Evolutionary conservation across 2,113 vertebrate species (phyloP).

Genomic region (Sturnus vulgaris): DNA sequence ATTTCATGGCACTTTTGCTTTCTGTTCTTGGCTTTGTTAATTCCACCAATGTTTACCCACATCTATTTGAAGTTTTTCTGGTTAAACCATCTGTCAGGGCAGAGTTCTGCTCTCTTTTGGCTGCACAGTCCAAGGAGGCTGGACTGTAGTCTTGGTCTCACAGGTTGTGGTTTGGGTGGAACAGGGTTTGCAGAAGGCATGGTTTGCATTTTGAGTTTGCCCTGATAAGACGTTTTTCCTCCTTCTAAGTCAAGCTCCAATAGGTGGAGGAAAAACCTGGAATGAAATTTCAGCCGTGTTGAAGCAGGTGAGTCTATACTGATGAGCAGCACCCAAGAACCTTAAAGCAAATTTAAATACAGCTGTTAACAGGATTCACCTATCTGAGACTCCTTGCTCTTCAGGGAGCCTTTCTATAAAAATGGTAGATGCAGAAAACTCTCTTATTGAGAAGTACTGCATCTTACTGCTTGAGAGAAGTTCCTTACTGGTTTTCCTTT

Average conservation of each 20-base stretch:
- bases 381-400: neutral
- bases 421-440: neutral
- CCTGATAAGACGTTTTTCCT: neutral
- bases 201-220: neutral
- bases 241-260: neutral
- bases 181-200: neutral
- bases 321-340: neutral
- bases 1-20: neutral
- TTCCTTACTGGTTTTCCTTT: neutral
- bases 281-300: neutral
- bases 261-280: neutral
- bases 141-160: neutral
- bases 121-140: neutral
- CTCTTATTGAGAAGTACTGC: neutral
- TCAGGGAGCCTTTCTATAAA: neutral
- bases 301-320: neutral
- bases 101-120: neutral
- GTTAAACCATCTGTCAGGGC: neutral
- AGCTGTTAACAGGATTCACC: neutral
- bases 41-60: neutral
- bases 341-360: neutral
- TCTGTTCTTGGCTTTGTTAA: neutral
- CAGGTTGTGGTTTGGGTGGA: neutral
- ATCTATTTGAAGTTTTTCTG: neutral
- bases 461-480: neutral